These are phyloP conservation scores for Aramus guarauna DNA, from an alignment of 2,113 vertebrate species.

Conservation along the genomic window DNA sequence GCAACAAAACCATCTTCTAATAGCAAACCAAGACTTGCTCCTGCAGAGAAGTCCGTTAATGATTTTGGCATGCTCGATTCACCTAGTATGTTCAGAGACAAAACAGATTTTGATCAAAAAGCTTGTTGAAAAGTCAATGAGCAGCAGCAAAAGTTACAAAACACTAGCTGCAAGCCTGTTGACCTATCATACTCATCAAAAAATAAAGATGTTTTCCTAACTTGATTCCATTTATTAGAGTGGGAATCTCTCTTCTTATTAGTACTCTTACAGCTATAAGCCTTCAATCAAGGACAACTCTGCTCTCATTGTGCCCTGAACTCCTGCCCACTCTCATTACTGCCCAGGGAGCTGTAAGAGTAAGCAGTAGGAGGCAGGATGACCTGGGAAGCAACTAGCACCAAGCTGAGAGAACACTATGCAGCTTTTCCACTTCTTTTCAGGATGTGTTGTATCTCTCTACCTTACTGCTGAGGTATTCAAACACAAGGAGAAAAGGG, in stretches of 20 bases:
- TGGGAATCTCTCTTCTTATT: neutral
- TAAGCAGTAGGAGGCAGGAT: neutral
- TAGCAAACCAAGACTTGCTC: neutral
- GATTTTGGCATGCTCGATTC: neutral
- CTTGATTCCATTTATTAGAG: neutral
- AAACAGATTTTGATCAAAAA: neutral
- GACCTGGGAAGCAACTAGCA: neutral
- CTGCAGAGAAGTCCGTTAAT: neutral
- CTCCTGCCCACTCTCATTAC: neutral
- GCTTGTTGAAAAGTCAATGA: neutral
- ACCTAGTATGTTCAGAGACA: neutral
- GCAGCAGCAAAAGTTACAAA: neutral
- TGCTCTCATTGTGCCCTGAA: neutral
- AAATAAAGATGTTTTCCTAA: neutral
- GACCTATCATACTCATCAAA: neutral
- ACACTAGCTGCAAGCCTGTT: neutral
- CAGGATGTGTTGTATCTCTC: neutral
- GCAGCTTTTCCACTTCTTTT: neutral
- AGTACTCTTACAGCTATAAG: neutral
- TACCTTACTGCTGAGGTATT: neutral
- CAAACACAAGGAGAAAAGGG: neutral
- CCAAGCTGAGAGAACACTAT: neutral
- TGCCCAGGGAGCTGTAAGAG: neutral
- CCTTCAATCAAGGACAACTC: neutral
- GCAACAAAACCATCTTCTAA: fast-evolving